Evolutionary conservation across 2,113 vertebrate genomes (phyloP), one percentile per base, ranked within the genome.

Genomic region (Sebastes fasciatus): DNA sequence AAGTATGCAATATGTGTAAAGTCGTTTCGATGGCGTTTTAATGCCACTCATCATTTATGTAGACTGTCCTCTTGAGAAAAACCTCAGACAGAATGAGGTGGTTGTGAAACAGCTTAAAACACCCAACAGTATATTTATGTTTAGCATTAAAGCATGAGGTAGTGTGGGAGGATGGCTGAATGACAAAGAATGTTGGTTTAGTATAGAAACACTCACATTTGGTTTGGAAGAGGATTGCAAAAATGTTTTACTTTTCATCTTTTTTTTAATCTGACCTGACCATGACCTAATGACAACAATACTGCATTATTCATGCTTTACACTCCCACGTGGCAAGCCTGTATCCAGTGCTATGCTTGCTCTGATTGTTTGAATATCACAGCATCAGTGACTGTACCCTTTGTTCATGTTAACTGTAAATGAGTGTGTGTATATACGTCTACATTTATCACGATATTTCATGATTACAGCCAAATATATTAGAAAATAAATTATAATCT

Each of bases 211-310:
- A 60, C 19, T 61, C 45, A 63, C 6, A 11, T 76, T 84, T 57
- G 19, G 9, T 69, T 79, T 61, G 19, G 48, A 79, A 71, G 11
- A 9, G 5, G 10, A 74, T 43, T 58, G 7, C 11, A 58, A 60
- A 68, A 55, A 16, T 43, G 11, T 17, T 79, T 58, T 17, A 45
- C 6, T 49, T 57, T 40, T 67, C 1, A 63, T 78, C 12, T 69
- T 74, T 66, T 19, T 80, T 63, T 63, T 0, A 8, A n/a, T 72
- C 40, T 65, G 79, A 82, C 74, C 82, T 12, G n/a, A 63, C 43
- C 8, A 16, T 85, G 80, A 88, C 60, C 68, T 68, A 58, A 79
- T 86, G 76, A 68, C 60, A 87, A 57, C 54, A 66, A 42, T 61
- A 58, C 12, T 79, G 26, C 43, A 77, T 83, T 83, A 81, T 82